phyloP scores from a whole-genome alignment of 2,113 vertebrate species.

The Oplegnathus fasciatus region DNA sequence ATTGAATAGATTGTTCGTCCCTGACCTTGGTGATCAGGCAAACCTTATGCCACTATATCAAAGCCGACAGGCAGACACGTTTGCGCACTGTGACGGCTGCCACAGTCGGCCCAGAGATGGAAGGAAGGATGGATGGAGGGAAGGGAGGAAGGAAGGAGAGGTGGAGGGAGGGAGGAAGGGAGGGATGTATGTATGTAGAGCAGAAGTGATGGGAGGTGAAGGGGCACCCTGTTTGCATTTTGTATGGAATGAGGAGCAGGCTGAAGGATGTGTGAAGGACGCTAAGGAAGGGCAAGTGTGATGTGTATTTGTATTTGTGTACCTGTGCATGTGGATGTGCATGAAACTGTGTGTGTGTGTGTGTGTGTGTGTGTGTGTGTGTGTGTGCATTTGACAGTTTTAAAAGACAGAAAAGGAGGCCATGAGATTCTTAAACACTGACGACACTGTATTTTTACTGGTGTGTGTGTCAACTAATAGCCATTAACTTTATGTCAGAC shows the following conservation, averaged over 20 bases:
- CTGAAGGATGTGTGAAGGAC: conserved; percentile 88
- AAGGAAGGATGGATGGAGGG: conserved; percentile 22
- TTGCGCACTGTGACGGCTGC: conserved; percentile 60
- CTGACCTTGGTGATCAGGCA: conserved; percentile 89
- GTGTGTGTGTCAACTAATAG: not conserved
- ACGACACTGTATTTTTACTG: not conserved
- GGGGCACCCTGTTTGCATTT: conserved; percentile 82
- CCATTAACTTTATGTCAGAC: not conserved
- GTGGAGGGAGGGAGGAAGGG: conserved; percentile 10
- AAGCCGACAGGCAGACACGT: conserved; percentile 69
- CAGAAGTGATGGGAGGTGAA: conserved; percentile 61
- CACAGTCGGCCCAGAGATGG: conserved; percentile 19
- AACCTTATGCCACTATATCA: conserved; percentile 84
- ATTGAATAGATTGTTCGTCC: conserved; percentile 88
- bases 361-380: not conserved
- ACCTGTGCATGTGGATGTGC: not conserved
- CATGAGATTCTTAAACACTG: not conserved
- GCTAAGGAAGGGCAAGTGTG: conserved; percentile 23
- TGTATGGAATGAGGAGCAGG: conserved; percentile 81
- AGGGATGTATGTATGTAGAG: conserved; percentile 47
- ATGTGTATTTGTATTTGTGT: conserved; percentile 10
- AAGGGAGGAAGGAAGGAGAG: conserved; percentile 29
- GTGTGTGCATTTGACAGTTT: not conserved
- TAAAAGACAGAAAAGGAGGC: not conserved
- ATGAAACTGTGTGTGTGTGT: not conserved